phyloP scores from a whole-genome alignment of 2,888 invertebrate species.

The Stomorhina lunata region DNA sequence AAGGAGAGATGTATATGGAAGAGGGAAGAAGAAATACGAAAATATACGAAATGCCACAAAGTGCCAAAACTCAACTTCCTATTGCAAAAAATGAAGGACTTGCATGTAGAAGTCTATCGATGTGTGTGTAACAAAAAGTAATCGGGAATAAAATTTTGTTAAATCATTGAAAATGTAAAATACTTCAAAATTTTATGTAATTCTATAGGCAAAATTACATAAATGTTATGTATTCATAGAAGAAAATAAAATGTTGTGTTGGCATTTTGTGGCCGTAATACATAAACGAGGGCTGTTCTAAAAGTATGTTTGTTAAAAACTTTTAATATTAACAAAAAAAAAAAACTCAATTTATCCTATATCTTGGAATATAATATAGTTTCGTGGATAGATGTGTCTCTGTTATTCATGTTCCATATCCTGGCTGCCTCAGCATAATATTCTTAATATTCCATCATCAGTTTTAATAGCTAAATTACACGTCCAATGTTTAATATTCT shows the following conservation, averaged over 20 bases:
- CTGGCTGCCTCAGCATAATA: conserved; percentile 43
- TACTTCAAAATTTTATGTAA: neutral
- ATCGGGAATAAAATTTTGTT: conserved; percentile 16
- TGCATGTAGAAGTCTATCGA: too few species aligned
- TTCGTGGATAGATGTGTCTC: neutral
- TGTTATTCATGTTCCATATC: conserved; percentile 21
- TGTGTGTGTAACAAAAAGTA: neutral
- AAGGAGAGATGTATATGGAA: neutral
- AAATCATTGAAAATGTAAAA: conserved; percentile 30
- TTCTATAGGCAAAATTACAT: too few species aligned
- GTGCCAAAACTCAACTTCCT: conserved; percentile 64
- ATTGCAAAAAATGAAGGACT: conserved; percentile 45
- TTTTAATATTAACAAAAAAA: too few species aligned
- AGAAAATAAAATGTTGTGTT: conserved; percentile 60
- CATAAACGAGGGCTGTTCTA: neutral
- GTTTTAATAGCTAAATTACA: conserved; percentile 61
- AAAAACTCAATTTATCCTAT: too few species aligned
- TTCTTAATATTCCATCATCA: conserved; percentile 47
- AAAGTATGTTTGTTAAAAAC: neutral
- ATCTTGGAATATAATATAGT: too few species aligned
- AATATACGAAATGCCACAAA: conserved; percentile 61
- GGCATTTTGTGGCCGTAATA: conserved; percentile 52
- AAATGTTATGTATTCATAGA: neutral
- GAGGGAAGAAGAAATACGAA: neutral
- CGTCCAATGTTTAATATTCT: conserved; percentile 67